Evolutionary conservation across 2,888 invertebrate species (phyloP), one percentile per base, ranked within the genome.

Genomic region (Scrobipalpa costella): DNA sequence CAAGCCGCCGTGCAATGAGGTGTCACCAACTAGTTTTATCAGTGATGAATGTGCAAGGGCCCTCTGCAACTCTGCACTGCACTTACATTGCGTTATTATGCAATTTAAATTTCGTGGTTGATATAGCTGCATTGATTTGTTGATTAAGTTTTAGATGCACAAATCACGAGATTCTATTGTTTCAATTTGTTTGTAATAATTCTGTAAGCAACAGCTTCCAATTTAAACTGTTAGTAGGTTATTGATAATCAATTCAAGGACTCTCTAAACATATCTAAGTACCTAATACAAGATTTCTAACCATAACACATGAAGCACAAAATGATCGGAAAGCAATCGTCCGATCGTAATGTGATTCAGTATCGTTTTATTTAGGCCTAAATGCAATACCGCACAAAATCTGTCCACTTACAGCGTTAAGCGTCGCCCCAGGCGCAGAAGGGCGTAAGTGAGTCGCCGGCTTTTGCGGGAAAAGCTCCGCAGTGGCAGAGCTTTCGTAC

Each of bases 341-440:
- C 65, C 69, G 67, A 67, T 69, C 63, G 70, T 74, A 77, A 79
- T 81, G 80, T 73, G 73, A 79, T 84, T 82, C 71, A 74, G 75
- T 76, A 77, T 78, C 77, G 74, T 79, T 85, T 85, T 85, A 85
- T 86, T 88, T 88, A 87, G 90, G 90, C 89, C 88, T 88, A 88
- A 89, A 86, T 84, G 83, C 83, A 84, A 83, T 84, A 82, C 81
- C 83, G 84, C 76, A 74, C 83, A 83, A 88, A 88, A 90, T 90
- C 90, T 90, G 89, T 81, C 90, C 90, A 90, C 90, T 91, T 91
- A 88, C 84, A 83, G 83, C 82, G 82, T 84, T 84, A 87, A 88
- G 83, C 85, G 84, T 75, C 77, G 67, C 64, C 73, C 63, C 69
- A 73, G 65, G n/a, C 5, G 36, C 66, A 72, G 67, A 88, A 83